Evolutionary conservation across 2,797 vertebrate genomes (phyloP), one percentile per base, ranked within the genome.

Genomic region (Molossus alvarezi): DNA sequence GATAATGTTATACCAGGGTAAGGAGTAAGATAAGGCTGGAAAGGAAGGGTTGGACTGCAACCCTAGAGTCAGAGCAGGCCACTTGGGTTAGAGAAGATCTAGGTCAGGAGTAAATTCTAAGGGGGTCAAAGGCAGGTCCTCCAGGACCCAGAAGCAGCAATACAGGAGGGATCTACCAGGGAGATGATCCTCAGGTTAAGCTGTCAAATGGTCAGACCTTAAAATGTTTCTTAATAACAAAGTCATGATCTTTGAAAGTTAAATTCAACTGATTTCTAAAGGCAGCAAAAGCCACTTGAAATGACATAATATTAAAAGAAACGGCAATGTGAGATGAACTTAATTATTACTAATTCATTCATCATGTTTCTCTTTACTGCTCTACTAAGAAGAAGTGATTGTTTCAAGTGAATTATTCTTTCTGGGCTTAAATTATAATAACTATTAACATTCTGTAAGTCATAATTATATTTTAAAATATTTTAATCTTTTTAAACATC

Each of bases 401-500:
- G 8, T 64, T 88, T 84, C 67, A 57, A 29, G 20, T 51, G 51
- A 88, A 65, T 64, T 82, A 51, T 73, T 84, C 45, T 73, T 85
- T 85, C 77, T 67, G 21, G 13, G 79, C 77, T 90, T 79, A 69
- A 86, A 51, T 57, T 53, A 86, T 23, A 12, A 11, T 64, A 93
- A 88, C 37, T 9, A 45, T 15, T 18, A 65, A 20, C n/a, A 87
- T 79, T 41, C 79, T 65, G 33, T 33, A 90, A 57, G 6, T 62
- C 21, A 88, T 55, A 71, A 64, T 86, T 69, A 85, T 62, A 83
- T 75, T 67, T 85, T 45, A 64, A 45, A 82, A 62, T 18, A 93
- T 11, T 90, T 88, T 72, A 41, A 67, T 57, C 11, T 83, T 80
- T 82, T 72, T 67, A 69, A 89, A 88, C 7, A 90, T 1, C 9